Base-by-base conservation (phyloP, 2,113 vertebrate species). In the Cyphomyrus discorhynchus region DNA sequence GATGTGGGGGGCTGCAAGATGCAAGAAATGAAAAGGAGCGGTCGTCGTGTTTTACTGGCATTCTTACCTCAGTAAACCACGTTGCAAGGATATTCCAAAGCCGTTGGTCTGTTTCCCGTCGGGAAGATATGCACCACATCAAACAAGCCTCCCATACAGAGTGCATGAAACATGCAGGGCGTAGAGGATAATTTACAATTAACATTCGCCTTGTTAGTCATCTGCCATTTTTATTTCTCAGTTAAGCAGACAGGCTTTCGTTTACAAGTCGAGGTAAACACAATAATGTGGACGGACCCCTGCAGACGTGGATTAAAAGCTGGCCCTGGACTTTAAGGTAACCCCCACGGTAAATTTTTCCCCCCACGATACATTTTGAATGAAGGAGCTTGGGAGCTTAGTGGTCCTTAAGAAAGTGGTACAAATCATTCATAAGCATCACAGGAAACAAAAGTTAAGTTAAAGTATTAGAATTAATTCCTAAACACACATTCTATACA, bases 161-260 rank as follows among this genome's bases (percentile, higher is more conserved):
- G 52, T 24, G 88, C 50, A 17, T 49, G 42, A 19, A 45, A 85
- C 56, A 85, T 19, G 24, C 52, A 46, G 89, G 74, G 35, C 24
- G 3, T 13, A 85, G 39, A 62, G 42, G 39, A 39, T 82, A 58
- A 89, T 50, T 19, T 58, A 84, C 88, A 56, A 85, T 83, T n/a
- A 84, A 62, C 31, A 13, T 47, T 19, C 52, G n/a, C 77, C 45
- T 45, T 27, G 27, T 24, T 84, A 84, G 52, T 62, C 35, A 62
- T 82, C 24, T 24, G 49, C 49, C 8, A 24, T 31, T 27, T 82
- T 77, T 42, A 19, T 74, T 74, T 70, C 35, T 50, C 62, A 49
- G 89, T 83, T 83, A 89, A 62, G 80, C 80, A 56, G 74, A 31
- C 47, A 46, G 52, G 15, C 21, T 83, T 89, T 56, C 24, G 27